These are phyloP conservation scores for Periparus ater DNA, from an alignment of 2,797 vertebrate species.

Conservation along the genomic window DNA sequence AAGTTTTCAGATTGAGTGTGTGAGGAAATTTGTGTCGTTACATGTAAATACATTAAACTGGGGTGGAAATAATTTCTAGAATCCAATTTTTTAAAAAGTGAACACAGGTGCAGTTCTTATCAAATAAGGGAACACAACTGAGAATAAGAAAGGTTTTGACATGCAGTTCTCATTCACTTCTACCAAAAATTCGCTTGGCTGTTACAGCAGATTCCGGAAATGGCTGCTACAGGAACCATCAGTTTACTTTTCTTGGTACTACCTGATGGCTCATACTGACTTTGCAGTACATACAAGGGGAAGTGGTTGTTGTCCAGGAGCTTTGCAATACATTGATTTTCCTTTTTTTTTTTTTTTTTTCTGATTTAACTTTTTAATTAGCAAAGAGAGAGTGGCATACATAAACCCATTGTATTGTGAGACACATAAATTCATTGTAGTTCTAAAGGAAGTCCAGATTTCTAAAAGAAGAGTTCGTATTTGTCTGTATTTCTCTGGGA, in stretches of 20 bases:
- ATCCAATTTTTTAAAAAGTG: not conserved
- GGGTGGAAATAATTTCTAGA: not conserved
- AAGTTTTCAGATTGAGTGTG: not conserved
- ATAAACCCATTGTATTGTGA: not conserved
- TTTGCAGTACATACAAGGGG: not conserved
- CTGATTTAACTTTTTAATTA: not conserved
- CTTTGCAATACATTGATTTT: not conserved
- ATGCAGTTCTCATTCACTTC: not conserved
- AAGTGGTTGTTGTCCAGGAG: not conserved
- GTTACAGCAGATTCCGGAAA: not conserved
- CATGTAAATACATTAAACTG: not conserved
- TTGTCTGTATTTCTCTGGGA: not conserved
- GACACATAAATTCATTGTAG: not conserved
- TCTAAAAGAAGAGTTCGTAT: not conserved
- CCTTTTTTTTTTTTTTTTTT: not conserved
- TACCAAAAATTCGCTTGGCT: not conserved
- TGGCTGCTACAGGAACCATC: not conserved
- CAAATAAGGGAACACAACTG: not conserved
- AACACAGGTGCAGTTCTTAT: not conserved
- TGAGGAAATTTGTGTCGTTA: not conserved
- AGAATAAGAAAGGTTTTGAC: not conserved
- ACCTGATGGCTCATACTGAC: not conserved
- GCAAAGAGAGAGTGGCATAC: not conserved
- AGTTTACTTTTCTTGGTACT: not conserved
- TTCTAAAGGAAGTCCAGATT: not conserved